Percentiles rank a stretch among this genome's conserved stretches.
These are phyloP conservation scores for Lasioglossum villosulum DNA, from an alignment of 2,888 invertebrate genomes.

Conservation along the genomic window DNA sequence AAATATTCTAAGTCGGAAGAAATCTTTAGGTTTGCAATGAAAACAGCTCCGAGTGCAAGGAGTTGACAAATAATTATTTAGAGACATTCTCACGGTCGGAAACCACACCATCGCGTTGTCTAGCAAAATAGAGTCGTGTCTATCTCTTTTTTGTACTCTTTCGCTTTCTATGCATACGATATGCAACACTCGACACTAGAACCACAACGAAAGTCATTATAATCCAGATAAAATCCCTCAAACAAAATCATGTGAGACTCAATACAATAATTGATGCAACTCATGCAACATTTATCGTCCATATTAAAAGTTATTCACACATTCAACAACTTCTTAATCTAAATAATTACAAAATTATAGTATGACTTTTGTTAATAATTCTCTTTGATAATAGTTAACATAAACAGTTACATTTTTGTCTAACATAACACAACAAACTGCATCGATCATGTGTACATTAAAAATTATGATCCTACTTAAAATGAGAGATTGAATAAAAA, in stretches of 20 bases:
- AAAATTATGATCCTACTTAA: not conserved
- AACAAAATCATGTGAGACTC: not conserved
- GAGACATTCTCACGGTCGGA: not conserved
- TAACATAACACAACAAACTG: not conserved
- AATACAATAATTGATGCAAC: not conserved
- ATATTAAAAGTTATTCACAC: not conserved
- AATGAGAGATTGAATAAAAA: not conserved
- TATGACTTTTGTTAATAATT: not conserved
- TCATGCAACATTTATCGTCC: not conserved
- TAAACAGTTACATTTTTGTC: not conserved
- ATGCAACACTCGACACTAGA: conserved; percentile 4
- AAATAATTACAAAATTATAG: not conserved
- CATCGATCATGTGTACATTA: not conserved
- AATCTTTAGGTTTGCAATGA: not conserved
- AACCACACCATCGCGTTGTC: conserved; percentile 8
- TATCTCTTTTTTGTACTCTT: conserved; percentile 46
- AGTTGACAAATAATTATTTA: not conserved
- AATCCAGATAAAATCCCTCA: not conserved
- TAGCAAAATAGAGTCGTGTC: conserved; percentile 48
- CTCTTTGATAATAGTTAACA: not conserved
- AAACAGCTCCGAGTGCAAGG: not conserved
- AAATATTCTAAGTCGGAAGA: not conserved
- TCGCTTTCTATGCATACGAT: not conserved
- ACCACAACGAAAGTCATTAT: not conserved
- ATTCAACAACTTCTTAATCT: too few species aligned